phyloP scores from a whole-genome alignment of 1,140 invertebrate species.

The Bombus waltoni region DNA sequence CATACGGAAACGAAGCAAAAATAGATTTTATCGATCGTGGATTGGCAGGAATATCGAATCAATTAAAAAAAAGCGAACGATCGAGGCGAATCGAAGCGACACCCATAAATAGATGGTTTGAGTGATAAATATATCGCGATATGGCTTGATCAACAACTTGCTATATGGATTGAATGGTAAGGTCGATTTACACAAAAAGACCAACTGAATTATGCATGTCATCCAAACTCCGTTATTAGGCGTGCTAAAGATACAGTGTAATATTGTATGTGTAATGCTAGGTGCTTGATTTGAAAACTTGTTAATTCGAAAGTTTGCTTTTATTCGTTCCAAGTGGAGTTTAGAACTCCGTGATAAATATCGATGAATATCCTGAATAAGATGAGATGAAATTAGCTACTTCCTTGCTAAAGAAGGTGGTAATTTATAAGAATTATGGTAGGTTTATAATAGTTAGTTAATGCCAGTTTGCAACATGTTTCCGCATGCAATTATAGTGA shows the following conservation, averaged over 20 bases:
- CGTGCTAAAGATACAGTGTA: not conserved
- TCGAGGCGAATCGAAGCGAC: not conserved
- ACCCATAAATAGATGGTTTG: not conserved
- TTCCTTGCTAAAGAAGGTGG: not conserved
- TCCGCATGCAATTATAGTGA: not conserved
- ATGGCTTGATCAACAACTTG: not conserved
- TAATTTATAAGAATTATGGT: not conserved
- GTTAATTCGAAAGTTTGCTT: not conserved
- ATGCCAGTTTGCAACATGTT: not conserved
- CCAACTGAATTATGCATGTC: not conserved
- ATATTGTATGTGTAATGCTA: not conserved
- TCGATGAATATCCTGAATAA: not conserved
- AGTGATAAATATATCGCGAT: not conserved
- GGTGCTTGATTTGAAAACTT: not conserved
- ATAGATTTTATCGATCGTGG: not conserved
- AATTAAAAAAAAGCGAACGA: not conserved
- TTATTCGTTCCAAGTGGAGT: no score
- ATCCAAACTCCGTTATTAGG: not conserved
- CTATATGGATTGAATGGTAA: not conserved
- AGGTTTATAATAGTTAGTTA: not conserved
- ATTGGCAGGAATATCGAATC: conserved; percentile 8
- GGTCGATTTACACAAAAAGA: no score
- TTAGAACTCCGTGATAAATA: not conserved
- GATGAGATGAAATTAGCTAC: no score
- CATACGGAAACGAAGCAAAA: not conserved